Evolutionary conservation across 2,113 vertebrate genomes (phyloP).

Genomic region (Beaufortia kweichowensis): DNA sequence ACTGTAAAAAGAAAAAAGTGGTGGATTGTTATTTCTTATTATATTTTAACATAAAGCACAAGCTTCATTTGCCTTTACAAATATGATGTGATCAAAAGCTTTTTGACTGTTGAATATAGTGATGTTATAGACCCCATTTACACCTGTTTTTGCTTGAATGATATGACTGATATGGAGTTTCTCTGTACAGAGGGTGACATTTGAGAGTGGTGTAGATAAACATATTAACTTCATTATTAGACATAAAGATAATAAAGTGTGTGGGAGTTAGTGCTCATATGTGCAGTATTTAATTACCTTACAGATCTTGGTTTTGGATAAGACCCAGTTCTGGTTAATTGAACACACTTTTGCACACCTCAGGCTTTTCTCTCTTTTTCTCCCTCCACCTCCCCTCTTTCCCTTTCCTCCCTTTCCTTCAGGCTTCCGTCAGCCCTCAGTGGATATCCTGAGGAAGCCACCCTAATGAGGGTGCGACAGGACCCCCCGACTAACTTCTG

Average conservation of each 20-base stretch:
- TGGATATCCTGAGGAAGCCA: constrained; percentile 74
- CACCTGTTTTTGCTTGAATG: too few relatives aligned
- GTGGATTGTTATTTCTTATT: too few relatives aligned
- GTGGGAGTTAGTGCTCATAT: not conserved
- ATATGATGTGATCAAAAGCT: too few relatives aligned
- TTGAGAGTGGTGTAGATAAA: too few relatives aligned
- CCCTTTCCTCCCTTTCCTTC: constrained; percentile 43
- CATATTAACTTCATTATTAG: too few relatives aligned
- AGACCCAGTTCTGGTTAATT: constrained; percentile 27
- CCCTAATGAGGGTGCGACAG: constrained; percentile 56
- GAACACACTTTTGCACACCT: not conserved
- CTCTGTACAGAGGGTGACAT: too few relatives aligned
- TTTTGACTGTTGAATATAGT: not conserved
- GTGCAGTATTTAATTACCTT: not conserved
- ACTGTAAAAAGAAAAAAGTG: too few relatives aligned
- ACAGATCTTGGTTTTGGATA: not conserved
- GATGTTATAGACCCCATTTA: not conserved
- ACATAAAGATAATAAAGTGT: not conserved
- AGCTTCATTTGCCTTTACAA: too few relatives aligned
- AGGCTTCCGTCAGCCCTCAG: constrained; percentile 44
- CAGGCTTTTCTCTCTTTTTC: constrained; percentile 7
- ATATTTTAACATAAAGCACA: too few relatives aligned
- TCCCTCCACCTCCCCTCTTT: constrained; percentile 35
- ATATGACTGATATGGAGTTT: too few relatives aligned
- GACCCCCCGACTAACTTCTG: constrained; percentile 58